Conservation (phyloP, 2,888 invertebrate genomes). For the Bimastos eiseni region DNA sequence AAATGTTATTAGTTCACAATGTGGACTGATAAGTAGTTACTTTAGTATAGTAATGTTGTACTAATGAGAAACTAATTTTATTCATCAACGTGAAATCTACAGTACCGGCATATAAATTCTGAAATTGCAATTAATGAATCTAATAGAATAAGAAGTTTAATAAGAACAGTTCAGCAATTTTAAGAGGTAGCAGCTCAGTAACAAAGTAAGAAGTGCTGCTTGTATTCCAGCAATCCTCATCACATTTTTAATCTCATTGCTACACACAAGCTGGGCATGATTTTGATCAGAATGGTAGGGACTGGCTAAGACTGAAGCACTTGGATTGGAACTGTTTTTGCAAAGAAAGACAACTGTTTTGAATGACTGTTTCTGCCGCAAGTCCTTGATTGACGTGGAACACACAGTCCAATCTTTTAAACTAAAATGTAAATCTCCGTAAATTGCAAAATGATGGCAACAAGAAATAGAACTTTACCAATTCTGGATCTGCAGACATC, state of each 20-base stretch:
- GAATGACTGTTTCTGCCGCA: background rate
- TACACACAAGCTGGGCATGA: background rate
- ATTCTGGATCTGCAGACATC: background rate
- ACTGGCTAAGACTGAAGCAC: too few relatives aligned
- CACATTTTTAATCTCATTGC: background rate
- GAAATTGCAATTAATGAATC: background rate
- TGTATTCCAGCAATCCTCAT: background rate
- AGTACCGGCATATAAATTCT: background rate
- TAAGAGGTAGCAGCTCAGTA: too few relatives aligned
- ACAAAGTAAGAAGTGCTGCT: background rate
- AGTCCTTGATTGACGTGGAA: background rate
- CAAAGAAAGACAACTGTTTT: background rate
- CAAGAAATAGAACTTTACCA: background rate
- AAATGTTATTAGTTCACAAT: too few relatives aligned
- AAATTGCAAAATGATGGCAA: background rate
- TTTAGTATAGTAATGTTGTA: background rate
- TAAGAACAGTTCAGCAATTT: background rate
- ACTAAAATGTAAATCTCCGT: background rate
- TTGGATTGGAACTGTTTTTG: background rate
- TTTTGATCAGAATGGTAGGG: too few relatives aligned
- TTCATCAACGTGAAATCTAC: background rate
- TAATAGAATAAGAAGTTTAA: background rate
- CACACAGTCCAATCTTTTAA: background rate
- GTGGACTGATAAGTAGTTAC: too few relatives aligned
- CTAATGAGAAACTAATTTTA: background rate